These are phyloP conservation scores for Falcaria lacertinaria DNA, from an alignment of 2,888 invertebrate species.

Conservation along the genomic window DNA sequence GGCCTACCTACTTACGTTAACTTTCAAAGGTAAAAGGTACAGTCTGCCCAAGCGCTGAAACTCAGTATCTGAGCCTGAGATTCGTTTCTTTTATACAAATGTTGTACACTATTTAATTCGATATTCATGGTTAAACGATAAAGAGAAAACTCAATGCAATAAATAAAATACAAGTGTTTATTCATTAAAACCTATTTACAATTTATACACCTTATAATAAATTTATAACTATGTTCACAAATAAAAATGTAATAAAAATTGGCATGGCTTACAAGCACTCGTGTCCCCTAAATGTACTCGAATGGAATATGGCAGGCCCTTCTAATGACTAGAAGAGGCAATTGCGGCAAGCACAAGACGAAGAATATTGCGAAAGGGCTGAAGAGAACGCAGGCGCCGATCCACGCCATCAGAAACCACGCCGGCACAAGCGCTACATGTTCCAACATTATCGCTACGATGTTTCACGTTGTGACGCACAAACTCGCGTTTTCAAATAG, in stretches of 20 bases:
- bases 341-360: slow-evolving; percentile 83
- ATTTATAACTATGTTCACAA: slow-evolving; percentile 22
- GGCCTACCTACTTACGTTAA: too few relatives aligned
- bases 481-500: slow-evolving; percentile 31
- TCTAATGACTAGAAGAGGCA: slow-evolving; percentile 83
- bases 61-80: too few relatives aligned
- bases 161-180: slow-evolving; percentile 22
- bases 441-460: slow-evolving; percentile 56
- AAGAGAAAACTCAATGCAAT: not conserved
- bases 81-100: too few relatives aligned
- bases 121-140: not conserved
- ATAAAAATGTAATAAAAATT: slow-evolving; percentile 1
- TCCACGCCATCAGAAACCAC: slow-evolving; percentile 82
- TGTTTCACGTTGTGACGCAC: slow-evolving; percentile 17
- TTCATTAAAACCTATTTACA: slow-evolving; percentile 39
- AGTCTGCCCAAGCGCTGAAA: too few relatives aligned
- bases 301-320: slow-evolving; percentile 84
- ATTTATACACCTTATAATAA: slow-evolving; percentile 24
- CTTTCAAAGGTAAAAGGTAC: too few relatives aligned
- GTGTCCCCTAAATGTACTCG: slow-evolving; percentile 76
- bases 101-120: too few relatives aligned
- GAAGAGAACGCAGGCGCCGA: slow-evolving; percentile 81
- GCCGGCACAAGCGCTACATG: slow-evolving; percentile 69
- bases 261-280: not conserved
- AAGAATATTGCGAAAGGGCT: slow-evolving; percentile 84